Percentiles rank a stretch among this genome's conserved stretches.
Evolutionary conservation across 1,140 invertebrate genomes (phyloP).

Genomic region (Meloidogyne chitwoodi): DNA sequence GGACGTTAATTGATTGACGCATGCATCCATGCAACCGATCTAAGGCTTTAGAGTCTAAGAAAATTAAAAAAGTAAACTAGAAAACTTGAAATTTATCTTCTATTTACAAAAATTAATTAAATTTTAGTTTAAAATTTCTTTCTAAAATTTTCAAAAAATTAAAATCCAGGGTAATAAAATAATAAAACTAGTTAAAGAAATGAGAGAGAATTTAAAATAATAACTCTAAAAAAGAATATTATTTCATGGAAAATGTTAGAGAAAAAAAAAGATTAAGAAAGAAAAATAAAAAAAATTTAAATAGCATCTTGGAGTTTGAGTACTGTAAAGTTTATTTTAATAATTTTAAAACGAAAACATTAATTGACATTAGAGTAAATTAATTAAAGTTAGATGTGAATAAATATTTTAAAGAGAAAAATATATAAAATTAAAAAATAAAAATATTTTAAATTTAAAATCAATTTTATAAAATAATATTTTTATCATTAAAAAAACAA

Average conservation of each 20-base stretch:
- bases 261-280: not conserved
- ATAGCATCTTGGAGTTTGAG: not conserved
- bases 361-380: not conserved
- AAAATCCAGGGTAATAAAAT: no score
- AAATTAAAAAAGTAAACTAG: no score
- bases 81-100: no score
- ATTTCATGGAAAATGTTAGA: not conserved
- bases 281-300: not conserved
- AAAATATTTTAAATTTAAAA: no score
- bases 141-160: no score
- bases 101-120: no score
- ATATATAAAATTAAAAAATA: no score
- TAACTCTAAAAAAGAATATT: not conserved
- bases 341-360: not conserved
- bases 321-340: not conserved
- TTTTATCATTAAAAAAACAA: no score
- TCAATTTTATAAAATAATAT: no score
- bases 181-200: not conserved
- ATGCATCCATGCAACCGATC: not conserved
- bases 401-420: no score
- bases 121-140: no score
- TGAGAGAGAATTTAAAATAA: not conserved
- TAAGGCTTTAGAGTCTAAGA: not conserved
- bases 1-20: not conserved
- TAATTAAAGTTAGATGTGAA: no score